Evolutionary conservation across 2,888 invertebrate species (phyloP), one percentile per base, ranked within the genome.

Genomic region (Augochlorella aurata): DNA sequence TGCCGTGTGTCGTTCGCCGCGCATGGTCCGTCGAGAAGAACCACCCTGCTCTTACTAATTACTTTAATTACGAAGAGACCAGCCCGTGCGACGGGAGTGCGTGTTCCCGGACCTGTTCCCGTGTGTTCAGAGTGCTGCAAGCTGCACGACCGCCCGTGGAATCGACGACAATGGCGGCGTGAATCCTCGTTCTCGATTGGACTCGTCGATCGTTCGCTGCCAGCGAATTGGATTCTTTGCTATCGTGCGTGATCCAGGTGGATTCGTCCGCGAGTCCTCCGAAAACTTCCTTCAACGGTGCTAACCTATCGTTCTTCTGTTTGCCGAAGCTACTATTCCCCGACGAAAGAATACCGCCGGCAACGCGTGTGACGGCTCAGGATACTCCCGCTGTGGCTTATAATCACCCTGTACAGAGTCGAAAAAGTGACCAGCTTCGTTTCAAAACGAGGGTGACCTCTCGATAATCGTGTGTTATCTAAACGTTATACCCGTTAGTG

Each of bases 1-100:
- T 45, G 58, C 50, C 45, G 70, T 45, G 50, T 38, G 61, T 50
- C 29, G 78, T 84, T 76, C 52, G 75, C 54, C 84, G 85, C 85
- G 85, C 85, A 85, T 85, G 84, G 77, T 84, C 85, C 70, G 85
- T 80, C 47, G 49, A 21, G 61, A 76, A 77, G 74, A 74, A 74
- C 81, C 80, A 72, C 81, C 80, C 84, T 78, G 68, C 63, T 70
- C 66, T 58, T 76, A 65, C 74, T 78, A 84, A 85, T 84, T 84
- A 74, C 77, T 81, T 79, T 84, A 81, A 84, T 84, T 79, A 58
- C 79, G 44, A 68, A 54, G 76, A 69, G 78, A 72, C 65, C 73
- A 77, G 74, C 49, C 71, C 73, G 54, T 58, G 54, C 73, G 63
- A 1, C 66, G 76, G 29, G n/a, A 52, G 47, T 65, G 24, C 24